Evolutionary conservation across 2,113 vertebrate genomes (phyloP).

Genomic region (Chauna torquata): DNA sequence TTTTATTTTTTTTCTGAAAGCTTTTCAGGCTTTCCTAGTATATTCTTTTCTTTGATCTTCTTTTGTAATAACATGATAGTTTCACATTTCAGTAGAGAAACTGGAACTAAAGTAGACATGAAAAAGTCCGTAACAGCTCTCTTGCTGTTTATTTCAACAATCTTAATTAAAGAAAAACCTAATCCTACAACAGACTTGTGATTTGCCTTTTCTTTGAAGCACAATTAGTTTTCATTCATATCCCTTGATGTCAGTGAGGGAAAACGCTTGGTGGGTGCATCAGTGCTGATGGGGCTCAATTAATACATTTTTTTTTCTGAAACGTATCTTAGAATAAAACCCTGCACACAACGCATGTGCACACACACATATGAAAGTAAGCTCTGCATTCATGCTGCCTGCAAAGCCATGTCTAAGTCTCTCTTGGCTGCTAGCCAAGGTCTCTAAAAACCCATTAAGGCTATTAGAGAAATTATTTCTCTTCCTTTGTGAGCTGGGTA

Average conservation of each 20-base stretch:
- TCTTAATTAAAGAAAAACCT: constrained; percentile 68
- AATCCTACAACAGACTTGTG: constrained; percentile 61
- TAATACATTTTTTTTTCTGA: constrained; percentile 63
- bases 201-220: constrained; percentile 64
- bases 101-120: constrained; percentile 66
- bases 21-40: constrained; percentile 28
- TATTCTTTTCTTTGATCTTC: constrained; percentile 54
- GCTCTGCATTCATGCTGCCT: constrained; percentile 66
- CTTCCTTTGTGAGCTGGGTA: constrained; percentile 82
- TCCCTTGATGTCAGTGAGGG: constrained; percentile 64
- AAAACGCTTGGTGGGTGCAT: constrained; percentile 49
- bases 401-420: constrained; percentile 73
- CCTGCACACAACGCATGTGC: neutral
- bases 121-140: constrained; percentile 53
- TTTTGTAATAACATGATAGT: constrained; percentile 57
- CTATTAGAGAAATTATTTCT: constrained; percentile 88
- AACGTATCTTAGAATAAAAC: constrained; percentile 63
- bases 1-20: neutral
- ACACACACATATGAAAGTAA: constrained; percentile 3
- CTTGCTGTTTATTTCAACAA: constrained; percentile 64
- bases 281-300: constrained; percentile 67
- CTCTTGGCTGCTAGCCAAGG: constrained; percentile 82
- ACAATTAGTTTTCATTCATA: constrained; percentile 81
- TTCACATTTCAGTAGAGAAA: constrained; percentile 68
- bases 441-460: constrained; percentile 86